Base-by-base conservation (phyloP, 2,113 vertebrate genomes). In the Hyperopisus bebe region DNA sequence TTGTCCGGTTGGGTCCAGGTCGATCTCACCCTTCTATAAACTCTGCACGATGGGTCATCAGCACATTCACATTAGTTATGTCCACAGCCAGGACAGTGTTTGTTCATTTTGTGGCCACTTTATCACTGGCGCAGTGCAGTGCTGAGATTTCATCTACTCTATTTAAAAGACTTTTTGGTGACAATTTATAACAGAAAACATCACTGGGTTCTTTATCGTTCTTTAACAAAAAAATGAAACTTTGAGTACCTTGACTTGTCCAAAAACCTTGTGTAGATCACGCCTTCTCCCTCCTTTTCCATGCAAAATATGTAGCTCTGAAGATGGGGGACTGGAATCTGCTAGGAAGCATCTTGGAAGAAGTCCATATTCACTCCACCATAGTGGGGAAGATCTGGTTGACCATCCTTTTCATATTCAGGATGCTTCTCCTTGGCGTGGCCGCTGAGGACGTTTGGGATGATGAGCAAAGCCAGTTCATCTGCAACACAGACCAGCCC, bases 381-480 rank as follows among this genome's bases (percentile, higher is more conserved):
- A 97, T 97, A 0, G 96, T 99, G 90, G 98, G 98, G 70, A 98
- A 99, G 95, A 99, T 99, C 93, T 99, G 98, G 98, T 96, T 99
- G 31, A 98, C 98, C 1, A 97, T 98, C 92, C 97, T 99, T 84
- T 99, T 99, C 92, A 97, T 99, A 92, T 99, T 99, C 92, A 96
- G 97, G 55, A 99, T 99, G 97, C 94, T 99, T 47, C 97, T 99
- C 39, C 97, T 99, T 0, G 98, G 97, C 7, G 97, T 98, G 21
- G 98, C 98, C 24, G 97, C 98, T 0, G 98, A 99, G 92, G 98
- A 98, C 1, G 97, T 99, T 27, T 99, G 98, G 98, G 97, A 98
- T 0, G 98, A 99, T 0, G 97, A 99, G 90, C 98, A 99, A 91
- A 97, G 96, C 0, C 97, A 98, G 90, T 99, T 99, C 93, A 95